A percentile compares a stretch with the other conserved stretches of the same genome.
These are phyloP conservation scores for Cladopsammia gracilis DNA, from an alignment of 64 coral and sea anemone genomes.

Conservation along the genomic window DNA sequence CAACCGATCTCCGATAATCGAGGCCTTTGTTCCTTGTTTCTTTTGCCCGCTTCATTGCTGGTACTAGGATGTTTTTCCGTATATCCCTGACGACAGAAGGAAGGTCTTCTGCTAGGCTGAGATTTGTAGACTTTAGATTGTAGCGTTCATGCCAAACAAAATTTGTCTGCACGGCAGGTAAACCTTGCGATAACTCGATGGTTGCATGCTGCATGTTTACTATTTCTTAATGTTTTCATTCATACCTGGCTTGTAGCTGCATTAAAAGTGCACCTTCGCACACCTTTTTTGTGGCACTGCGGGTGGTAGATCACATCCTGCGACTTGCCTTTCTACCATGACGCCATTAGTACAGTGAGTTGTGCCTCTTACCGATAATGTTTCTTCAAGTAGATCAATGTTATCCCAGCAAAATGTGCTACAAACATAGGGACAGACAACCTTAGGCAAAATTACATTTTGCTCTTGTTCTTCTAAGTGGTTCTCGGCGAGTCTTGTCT, in stretches of 20 bases:
- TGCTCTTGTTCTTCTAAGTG: background rate
- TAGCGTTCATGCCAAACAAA: background rate
- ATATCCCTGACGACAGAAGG: background rate
- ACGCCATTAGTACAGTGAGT: no score
- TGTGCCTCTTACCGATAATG: no score
- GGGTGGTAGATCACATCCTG: constrained; percentile 21
- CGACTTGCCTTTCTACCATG: constrained; percentile 24
- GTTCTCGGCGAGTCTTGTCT: constrained; percentile 50
- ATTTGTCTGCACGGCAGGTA: background rate
- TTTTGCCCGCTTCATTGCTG: background rate
- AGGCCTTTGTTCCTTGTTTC: background rate
- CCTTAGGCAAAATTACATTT: constrained; percentile 21
- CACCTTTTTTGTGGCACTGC: constrained; percentile 9
- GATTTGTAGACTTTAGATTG: background rate
- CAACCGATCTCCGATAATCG: background rate
- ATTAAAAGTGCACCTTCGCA: constrained; percentile 23
- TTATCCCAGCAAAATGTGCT: no score
- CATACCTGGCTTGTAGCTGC: constrained; percentile 49
- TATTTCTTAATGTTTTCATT: no score
- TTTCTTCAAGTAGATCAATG: no score
- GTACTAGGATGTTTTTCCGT: background rate
- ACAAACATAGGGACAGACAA: constrained; percentile 34
- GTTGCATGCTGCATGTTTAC: no score
- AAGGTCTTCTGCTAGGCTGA: background rate
- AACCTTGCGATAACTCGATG: background rate